Conservation (phyloP, 1,140 invertebrate species). For the Scaptomyza montana region DNA sequence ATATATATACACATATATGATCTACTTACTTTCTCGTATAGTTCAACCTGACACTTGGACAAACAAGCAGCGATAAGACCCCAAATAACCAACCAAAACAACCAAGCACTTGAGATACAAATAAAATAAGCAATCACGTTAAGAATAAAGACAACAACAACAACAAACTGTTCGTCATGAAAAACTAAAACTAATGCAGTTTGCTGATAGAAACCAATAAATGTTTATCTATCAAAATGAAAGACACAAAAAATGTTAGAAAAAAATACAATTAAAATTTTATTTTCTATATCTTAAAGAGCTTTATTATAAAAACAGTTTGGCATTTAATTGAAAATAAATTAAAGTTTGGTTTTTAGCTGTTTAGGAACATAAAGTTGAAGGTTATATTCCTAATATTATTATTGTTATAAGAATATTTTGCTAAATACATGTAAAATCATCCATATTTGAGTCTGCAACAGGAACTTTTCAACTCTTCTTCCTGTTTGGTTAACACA, state of each 20-base stretch:
- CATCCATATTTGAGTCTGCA: no score
- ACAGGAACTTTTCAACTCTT: no score
- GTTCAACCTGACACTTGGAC: conserved; percentile 45
- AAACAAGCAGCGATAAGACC: conserved; percentile 64
- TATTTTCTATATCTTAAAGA: no score
- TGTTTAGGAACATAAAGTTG: no score
- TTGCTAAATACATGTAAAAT: no score
- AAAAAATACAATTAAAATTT: no score
- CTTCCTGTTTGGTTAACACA: no score
- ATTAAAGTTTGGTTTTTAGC: no score
- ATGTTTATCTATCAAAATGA: conserved; percentile 64
- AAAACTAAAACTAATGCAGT: conserved; percentile 33
- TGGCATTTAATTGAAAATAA: no score
- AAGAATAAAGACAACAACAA: conserved; percentile 19
- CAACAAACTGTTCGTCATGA: conserved; percentile 6
- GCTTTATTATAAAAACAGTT: no score
- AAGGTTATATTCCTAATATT: no score
- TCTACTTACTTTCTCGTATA: conserved; percentile 12
- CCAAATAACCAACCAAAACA: conserved; percentile 30
- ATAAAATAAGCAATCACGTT: conserved; percentile 56
- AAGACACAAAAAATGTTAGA: conserved; percentile 1
- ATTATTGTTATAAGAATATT: no score
- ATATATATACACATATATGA: conserved; percentile 4
- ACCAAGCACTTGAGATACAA: conserved; percentile 66
- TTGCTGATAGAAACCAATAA: conserved; percentile 51